phyloP scores from a whole-genome alignment of 2,797 vertebrate species.

The Myiotriccus ornatus region DNA sequence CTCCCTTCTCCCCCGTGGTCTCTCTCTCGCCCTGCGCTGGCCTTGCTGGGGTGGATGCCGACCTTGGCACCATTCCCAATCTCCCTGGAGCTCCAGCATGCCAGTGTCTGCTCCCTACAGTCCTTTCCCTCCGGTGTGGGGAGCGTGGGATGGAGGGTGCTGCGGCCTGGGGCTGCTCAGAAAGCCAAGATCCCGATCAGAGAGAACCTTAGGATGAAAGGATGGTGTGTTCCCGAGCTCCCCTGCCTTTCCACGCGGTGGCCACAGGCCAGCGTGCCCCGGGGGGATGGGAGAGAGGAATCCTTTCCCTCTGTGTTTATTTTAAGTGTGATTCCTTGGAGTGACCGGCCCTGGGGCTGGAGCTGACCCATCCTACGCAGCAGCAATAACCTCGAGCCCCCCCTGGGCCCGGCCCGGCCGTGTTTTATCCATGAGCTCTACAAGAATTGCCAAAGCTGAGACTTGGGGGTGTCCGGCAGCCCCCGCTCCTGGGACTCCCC shows the following conservation, averaged over 20 bases:
- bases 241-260: neutral
- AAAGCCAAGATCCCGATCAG: neutral
- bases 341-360: neutral
- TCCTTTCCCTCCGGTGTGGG: neutral
- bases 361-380: neutral
- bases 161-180: neutral
- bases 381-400: slow-evolving; percentile 35
- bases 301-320: neutral
- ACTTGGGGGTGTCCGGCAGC: neutral
- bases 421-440: neutral
- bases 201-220: neutral
- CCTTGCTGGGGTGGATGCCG: neutral
- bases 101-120: rapidly evolving
- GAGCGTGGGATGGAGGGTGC: neutral
- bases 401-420: neutral
- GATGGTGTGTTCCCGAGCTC: neutral
- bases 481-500: neutral
- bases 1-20: neutral
- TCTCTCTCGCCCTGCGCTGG: neutral
- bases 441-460: slow-evolving; percentile 43
- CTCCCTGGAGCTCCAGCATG: rapidly evolving
- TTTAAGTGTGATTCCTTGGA: neutral
- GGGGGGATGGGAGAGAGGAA: neutral
- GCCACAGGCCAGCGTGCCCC: neutral
- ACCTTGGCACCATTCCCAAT: neutral